These are phyloP conservation scores for Xylota sylvarum DNA, from an alignment of 2,888 invertebrate genomes.

Conservation along the genomic window DNA sequence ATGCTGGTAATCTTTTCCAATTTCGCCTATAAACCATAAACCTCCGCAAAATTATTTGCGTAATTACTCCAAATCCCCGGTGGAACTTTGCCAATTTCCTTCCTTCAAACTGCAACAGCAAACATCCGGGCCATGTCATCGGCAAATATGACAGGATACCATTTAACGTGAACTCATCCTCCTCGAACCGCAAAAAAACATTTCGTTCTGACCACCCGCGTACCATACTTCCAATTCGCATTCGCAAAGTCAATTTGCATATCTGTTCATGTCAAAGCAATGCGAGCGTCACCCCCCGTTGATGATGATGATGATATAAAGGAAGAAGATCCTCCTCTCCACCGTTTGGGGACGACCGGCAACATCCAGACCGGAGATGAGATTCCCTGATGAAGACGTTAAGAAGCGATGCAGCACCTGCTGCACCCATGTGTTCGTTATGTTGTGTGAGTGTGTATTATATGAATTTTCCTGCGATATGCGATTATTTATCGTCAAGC, in stretches of 20 bases:
- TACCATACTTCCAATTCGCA: not conserved
- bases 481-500: slow-evolving; percentile 59
- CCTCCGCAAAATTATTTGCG: slow-evolving; percentile 46
- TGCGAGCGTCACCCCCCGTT: slow-evolving; percentile 18
- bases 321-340: not conserved
- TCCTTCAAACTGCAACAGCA: slow-evolving; percentile 2
- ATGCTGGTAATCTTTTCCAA: slow-evolving; percentile 29
- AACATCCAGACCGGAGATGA: slow-evolving; percentile 47
- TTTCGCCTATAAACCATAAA: slow-evolving; percentile 50
- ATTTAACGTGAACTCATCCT: slow-evolving; percentile 5
- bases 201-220: slow-evolving; percentile 34
- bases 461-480: slow-evolving; percentile 30
- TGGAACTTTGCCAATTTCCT: slow-evolving; percentile 55
- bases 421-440: no score
- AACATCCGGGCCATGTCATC: slow-evolving; percentile 25
- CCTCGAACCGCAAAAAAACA: not conserved
- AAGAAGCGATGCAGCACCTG: slow-evolving; percentile 38
- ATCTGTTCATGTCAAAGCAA: slow-evolving; percentile 51
- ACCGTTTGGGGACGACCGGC: not conserved
- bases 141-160: slow-evolving; percentile 15
- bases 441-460: not conserved
- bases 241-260: slow-evolving; percentile 56
- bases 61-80: slow-evolving; percentile 44
- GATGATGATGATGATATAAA: slow-evolving; percentile 17
- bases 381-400: slow-evolving; percentile 63